phyloP scores from a whole-genome alignment of 2,797 vertebrate species.

The Gadopsis marmoratus region DNA sequence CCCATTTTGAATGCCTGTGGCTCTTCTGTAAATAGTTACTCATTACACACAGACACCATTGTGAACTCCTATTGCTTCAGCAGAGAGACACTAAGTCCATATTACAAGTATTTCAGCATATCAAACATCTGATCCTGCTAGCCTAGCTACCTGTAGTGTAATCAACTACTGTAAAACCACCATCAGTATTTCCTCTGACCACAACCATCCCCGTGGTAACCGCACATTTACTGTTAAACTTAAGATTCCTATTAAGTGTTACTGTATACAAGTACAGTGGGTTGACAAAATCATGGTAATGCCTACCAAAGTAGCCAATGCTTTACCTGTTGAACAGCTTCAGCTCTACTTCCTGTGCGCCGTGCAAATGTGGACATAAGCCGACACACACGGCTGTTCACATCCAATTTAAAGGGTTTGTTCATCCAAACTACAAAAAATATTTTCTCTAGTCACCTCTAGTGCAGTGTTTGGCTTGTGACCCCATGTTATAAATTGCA shows the following conservation, averaged over 20 bases:
- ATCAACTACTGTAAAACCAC: conserved; percentile 4
- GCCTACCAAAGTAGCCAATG: neutral
- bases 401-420: neutral
- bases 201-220: conserved; percentile 11
- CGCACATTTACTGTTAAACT: conserved; percentile 3
- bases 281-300: conserved; percentile 17
- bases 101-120: conserved; percentile 26
- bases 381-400: neutral
- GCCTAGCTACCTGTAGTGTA: conserved; percentile 29
- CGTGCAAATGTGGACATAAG: neutral
- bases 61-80: conserved; percentile 31
- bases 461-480: neutral
- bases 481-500: neutral
- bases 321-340: neutral
- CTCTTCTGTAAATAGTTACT: conserved; percentile 57
- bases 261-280: neutral
- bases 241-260: conserved; percentile 10
- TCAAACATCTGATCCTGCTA: conserved; percentile 22
- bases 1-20: conserved; percentile 5
- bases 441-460: neutral
- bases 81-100: conserved; percentile 17
- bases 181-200: conserved; percentile 20
- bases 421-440: conserved; percentile 1
- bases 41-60: neutral
- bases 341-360: neutral